Base-by-base conservation (phyloP, 2,888 invertebrate species). In the Oegoconia quadripuncta region DNA sequence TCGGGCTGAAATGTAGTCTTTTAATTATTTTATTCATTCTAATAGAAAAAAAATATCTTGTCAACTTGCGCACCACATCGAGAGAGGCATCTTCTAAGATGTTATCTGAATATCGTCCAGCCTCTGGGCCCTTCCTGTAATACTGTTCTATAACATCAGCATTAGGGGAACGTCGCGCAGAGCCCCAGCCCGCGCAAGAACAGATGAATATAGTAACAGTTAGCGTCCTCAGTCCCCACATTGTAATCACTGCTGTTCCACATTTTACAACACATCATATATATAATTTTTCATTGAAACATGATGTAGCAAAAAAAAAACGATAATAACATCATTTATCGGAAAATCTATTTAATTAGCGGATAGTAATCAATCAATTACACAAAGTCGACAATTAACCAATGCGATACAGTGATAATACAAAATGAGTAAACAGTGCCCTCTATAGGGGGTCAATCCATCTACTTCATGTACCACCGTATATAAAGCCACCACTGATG, bases 51-150 rank as follows among this genome's bases (percentile, higher is more conserved):
- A 3, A 22, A 22, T 22, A 5, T 22, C 7, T 9, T 22, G 2
- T 22, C 2, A 3, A 9, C 22, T 25, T 22, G 53, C 67, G 52
- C 41, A 73, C 71, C 57, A 64, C 68, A 44, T 68, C 69, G 9
- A 73, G 49, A 25, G 55, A 37, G 9, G 71, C 70, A 55, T 73
- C 73, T 49, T 71, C 68, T 12, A 62, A 13, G 16, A 71, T 30
- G 38, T 66, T 55, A 39, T 62, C 50, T 3, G 68, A 71, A 36
- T 55, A 55, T 17, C 63, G 50, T 9, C 48, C 46, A 14, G 46
- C 46, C 17, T 47, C 46, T 5, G 57, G 44, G 4, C 47, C 45
- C 1, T 30, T 25, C 25, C 37, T 45, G 14, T 52, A 54, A 15
- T 63, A 44, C 33, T 61, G 37, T 18, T 66, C 53, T 13, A 67